Base-by-base conservation (phyloP, 2,888 invertebrate genomes). In the Scrobipalpa costella region DNA sequence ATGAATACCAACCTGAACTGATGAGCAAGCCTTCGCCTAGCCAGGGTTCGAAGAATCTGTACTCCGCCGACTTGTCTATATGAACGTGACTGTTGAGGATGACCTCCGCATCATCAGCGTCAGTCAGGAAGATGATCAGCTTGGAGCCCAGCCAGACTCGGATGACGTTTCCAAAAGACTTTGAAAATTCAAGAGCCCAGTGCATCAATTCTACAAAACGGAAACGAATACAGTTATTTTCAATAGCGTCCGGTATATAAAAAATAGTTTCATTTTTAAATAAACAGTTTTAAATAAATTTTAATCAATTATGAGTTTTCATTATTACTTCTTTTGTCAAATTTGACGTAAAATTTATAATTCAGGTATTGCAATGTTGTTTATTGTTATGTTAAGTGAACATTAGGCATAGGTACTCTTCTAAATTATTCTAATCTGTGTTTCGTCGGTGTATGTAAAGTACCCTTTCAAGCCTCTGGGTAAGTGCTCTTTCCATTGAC, bases 41-140 rank as follows among this genome's bases (percentile, higher is more conserved):
- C 96, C 96, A 96, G 0, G 96, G 96, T 75, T 95, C 93, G 81
- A 96, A 95, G 82, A 95, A 95, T 66, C 92, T 88, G 77, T 96
- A 96, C 70, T 96, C 96, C 13, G 92, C 74, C 0, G 95, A 93
- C 77, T 96, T 96, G 78, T 95, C 94, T 69, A 96, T 93, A 76
- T 95, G 95, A n/a, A 94, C 93, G 64, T 94, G 93, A 65, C 95
- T 95, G 73, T 95, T 94, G 5, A 96, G 84, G 61, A 96, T 94
- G 0, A 95, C 86, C 79, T 96, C 96, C 11, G 95, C 93, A 72
- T 96, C 96, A 0, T 93, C 85, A 5, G 96, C 94, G 70, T 96
- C 94, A 0, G 91, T 83, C 11, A 96, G 84, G 80, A 95, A 95
- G 2, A 96, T 86, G 0, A 95, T 9, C 2, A 96, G 86, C 67